Evolutionary conservation across 2,888 invertebrate genomes (phyloP).

Genomic region (Glyphotaelius pellucidus): DNA sequence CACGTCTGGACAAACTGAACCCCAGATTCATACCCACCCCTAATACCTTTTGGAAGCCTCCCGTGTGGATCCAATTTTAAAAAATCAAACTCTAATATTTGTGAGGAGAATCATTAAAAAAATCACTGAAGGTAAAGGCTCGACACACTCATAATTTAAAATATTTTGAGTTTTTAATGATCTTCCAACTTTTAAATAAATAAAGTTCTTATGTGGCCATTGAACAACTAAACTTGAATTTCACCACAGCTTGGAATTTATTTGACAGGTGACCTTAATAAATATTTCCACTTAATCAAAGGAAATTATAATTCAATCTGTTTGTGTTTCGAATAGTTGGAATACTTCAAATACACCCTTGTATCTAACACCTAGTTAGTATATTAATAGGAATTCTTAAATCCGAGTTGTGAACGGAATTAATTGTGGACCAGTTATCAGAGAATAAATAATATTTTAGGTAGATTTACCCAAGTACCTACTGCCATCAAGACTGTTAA

Average conservation of each 20-base stretch:
- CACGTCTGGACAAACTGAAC: no score
- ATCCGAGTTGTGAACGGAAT: neutral
- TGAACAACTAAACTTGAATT: neutral
- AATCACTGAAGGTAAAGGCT: no score
- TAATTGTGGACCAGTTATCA: neutral
- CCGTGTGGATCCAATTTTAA: no score
- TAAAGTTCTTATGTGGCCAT: neutral
- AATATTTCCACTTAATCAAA: neutral
- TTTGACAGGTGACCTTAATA: neutral
- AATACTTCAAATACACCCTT: constrained; percentile 4
- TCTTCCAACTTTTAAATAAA: neutral
- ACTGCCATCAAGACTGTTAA: no score
- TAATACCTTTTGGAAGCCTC: no score
- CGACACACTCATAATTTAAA: no score
- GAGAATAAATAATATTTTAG: neutral
- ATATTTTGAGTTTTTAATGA: no score
- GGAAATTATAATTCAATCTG: neutral
- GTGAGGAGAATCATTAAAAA: no score
- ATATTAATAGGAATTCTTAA: neutral
- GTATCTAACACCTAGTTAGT: neutral
- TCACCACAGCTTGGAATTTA: neutral
- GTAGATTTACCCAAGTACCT: neutral
- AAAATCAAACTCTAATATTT: no score
- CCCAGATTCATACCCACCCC: no score
- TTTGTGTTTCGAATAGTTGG: neutral